Conservation (phyloP, 2,888 invertebrate genomes). For the Eurytoma adleriae region DNA sequence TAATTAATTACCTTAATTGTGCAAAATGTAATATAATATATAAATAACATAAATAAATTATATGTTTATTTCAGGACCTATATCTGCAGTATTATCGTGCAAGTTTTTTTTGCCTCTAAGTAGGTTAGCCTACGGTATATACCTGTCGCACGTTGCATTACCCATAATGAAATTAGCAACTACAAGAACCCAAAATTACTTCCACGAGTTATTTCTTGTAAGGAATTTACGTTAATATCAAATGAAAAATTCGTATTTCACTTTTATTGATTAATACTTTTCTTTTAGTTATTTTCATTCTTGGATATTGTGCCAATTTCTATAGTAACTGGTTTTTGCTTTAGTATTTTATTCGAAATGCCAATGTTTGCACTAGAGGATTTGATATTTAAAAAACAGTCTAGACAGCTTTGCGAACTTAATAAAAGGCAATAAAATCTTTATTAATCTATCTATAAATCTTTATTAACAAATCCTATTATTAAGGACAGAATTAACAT, state of each 20-base stretch:
- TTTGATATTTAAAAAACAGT: not conserved
- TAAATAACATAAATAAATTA: not conserved
- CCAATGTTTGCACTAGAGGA: conserved; percentile 28
- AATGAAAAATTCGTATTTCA: not conserved
- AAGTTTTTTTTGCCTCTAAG: conserved; percentile 61
- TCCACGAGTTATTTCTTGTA: conserved; percentile 46
- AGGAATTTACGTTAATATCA: not conserved
- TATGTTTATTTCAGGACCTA: conserved; percentile 56
- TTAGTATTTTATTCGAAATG: conserved; percentile 54
- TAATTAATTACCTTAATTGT: not conserved
- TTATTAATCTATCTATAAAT: no score
- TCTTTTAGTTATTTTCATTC: conserved; percentile 48
- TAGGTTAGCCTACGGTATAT: conserved; percentile 61
- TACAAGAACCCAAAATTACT: conserved; percentile 50
- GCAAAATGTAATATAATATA: not conserved
- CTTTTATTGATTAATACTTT: not conserved
- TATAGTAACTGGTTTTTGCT: conserved; percentile 44
- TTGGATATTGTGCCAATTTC: conserved; percentile 43
- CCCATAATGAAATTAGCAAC: conserved; percentile 53
- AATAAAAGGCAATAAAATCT: no score
- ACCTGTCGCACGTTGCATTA: conserved; percentile 59
- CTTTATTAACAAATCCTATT: no score
- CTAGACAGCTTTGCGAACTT: no score
- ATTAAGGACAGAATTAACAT: no score
- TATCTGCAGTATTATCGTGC: conserved; percentile 59